A percentile compares a stretch with the other conserved stretches of the same genome.
phyloP scores from a whole-genome alignment of 2,888 invertebrate genomes.

The Cataglyphis albicans region DNA sequence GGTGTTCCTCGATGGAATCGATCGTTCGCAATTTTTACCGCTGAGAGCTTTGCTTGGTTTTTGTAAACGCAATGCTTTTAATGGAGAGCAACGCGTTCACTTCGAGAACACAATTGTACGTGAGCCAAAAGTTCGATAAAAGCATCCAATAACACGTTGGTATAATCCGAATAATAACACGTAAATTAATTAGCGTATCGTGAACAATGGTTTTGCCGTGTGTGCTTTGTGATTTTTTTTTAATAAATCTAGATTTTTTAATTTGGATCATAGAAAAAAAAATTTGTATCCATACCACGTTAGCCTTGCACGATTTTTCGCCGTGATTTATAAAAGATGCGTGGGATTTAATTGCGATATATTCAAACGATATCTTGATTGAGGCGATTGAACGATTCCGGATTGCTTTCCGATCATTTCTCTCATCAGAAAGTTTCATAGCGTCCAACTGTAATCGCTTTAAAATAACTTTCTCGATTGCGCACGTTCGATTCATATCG shows the following conservation, averaged over 20 bases:
- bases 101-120: background rate
- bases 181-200: constrained; percentile 24
- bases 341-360: constrained; percentile 9
- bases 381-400: constrained; percentile 9
- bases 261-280: background rate
- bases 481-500: constrained; percentile 3
- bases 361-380: background rate
- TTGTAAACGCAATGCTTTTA: constrained; percentile 43
- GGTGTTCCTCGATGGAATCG: background rate
- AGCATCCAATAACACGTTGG: constrained; percentile 14
- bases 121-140: background rate
- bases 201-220: background rate
- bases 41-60: constrained; percentile 58
- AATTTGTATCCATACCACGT: background rate
- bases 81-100: background rate
- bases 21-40: constrained; percentile 13
- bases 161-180: background rate
- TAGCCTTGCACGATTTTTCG: background rate
- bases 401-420: constrained; percentile 21
- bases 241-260: background rate
- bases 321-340: constrained; percentile 10
- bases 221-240: constrained; percentile 8
- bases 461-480: constrained; percentile 38
- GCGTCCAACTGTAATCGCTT: constrained; percentile 22
- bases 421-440: constrained; percentile 9